Evolutionary conservation across 2,797 vertebrate genomes (phyloP).

Genomic region (Crenichthys baileyi): DNA sequence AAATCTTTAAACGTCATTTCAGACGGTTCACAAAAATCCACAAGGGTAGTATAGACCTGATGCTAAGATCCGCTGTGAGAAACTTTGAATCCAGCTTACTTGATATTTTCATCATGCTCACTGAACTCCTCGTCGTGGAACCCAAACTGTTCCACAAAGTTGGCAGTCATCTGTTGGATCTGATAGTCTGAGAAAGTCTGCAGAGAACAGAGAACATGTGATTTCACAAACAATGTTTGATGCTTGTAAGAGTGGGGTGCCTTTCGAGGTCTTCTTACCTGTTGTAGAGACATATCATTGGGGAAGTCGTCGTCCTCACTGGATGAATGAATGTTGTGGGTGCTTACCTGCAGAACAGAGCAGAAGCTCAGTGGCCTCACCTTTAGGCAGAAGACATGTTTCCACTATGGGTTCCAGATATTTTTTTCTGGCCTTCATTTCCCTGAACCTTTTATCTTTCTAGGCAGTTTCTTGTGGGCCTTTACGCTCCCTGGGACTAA

Average conservation of each 20-base stretch:
- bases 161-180: slow-evolving; percentile 98
- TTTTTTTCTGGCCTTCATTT: background rate
- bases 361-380: background rate
- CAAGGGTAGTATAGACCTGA: background rate
- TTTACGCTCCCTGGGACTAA: background rate
- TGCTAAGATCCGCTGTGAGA: background rate
- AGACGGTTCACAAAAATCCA: background rate
- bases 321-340: slow-evolving; percentile 95
- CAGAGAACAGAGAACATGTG: background rate
- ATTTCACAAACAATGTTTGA: background rate
- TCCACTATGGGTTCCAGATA: background rate
- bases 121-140: slow-evolving; percentile 98
- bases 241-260: background rate
- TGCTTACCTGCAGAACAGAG: slow-evolving; percentile 86
- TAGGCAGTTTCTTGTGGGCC: background rate
- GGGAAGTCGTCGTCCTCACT: slow-evolving; percentile 98
- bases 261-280: slow-evolving; percentile 77
- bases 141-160: slow-evolving; percentile 97
- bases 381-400: background rate
- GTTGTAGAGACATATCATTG: slow-evolving; percentile 93
- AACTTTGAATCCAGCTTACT: slow-evolving; percentile 78
- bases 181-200: slow-evolving; percentile 98
- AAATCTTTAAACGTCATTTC: background rate
- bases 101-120: slow-evolving; percentile 95
- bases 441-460: background rate